Conservation (phyloP, 2,888 invertebrate species). For the Meiosimyza platycephala region DNA sequence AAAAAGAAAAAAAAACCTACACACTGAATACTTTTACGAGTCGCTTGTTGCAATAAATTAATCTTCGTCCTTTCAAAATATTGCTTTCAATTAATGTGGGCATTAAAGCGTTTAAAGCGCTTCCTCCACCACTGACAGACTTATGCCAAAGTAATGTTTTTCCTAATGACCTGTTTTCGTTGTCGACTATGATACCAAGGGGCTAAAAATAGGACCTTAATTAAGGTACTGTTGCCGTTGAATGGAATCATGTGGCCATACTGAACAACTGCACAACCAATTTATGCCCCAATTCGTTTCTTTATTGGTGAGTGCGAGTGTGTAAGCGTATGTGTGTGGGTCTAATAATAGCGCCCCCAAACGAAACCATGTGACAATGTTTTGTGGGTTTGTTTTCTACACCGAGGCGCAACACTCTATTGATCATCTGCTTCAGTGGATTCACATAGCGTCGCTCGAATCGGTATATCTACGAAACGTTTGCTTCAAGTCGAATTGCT, state of each 20-base stretch:
- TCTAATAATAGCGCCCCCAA: constrained; percentile 19
- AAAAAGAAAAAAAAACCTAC: no score
- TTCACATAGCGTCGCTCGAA: background rate
- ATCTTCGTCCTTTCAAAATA: constrained; percentile 27
- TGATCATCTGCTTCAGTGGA: constrained; percentile 36
- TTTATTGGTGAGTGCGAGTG: constrained; percentile 5
- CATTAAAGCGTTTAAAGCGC: constrained; percentile 11
- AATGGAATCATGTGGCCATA: background rate
- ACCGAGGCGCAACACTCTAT: constrained; percentile 2
- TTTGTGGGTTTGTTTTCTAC: background rate
- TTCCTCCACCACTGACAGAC: constrained; percentile 51
- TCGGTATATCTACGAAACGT: background rate
- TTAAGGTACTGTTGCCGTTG: constrained; percentile 42
- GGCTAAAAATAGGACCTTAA: constrained; percentile 58
- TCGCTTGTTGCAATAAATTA: constrained; percentile 23
- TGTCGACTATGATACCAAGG: constrained; percentile 49
- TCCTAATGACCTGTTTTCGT: constrained; percentile 59
- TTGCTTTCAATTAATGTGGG: constrained; percentile 16
- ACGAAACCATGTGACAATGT: constrained; percentile 7
- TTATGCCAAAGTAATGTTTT: constrained; percentile 57
- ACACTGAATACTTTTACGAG: background rate
- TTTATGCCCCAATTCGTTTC: background rate
- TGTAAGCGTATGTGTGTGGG: constrained; percentile 2
- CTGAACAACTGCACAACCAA: background rate
- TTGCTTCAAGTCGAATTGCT: no score